Evolutionary conservation across 2,797 vertebrate species (phyloP).

Genomic region (Gymnoscopelus braueri): DNA sequence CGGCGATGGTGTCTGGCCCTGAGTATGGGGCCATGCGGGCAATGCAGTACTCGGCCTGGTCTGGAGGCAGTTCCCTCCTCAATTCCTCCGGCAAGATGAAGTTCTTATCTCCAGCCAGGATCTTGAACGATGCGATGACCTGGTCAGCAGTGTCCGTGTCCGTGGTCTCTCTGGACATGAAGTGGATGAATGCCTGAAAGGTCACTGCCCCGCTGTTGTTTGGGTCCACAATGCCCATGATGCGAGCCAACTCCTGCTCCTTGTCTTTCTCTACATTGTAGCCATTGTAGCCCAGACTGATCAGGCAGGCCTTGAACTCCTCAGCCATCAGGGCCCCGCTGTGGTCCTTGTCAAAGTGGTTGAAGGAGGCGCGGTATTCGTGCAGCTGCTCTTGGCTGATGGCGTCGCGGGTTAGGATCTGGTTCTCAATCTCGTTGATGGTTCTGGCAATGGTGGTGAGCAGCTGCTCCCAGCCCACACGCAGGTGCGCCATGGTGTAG

Average conservation of each 20-base stretch:
- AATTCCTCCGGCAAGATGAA: conserved; percentile 92
- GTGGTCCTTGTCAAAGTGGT: conserved; percentile 99
- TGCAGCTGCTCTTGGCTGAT: conserved; percentile 98
- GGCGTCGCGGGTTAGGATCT: conserved; percentile 95
- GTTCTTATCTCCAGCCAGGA: conserved; percentile 94
- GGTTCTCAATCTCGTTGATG: conserved; percentile 97
- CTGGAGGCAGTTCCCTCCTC: conserved; percentile 90
- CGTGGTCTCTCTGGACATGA: too few species aligned
- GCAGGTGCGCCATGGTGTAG: conserved; percentile 97
- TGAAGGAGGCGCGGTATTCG: conserved; percentile 95
- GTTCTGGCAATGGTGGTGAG: conserved; percentile 94
- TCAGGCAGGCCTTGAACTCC: conserved; percentile 98
- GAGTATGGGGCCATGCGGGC: too few species aligned
- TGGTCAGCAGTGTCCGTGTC: too few species aligned
- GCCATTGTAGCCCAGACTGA: too few species aligned
- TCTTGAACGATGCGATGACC: too few species aligned
- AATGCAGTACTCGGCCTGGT: conserved; percentile 95
- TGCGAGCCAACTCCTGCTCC: too few species aligned
- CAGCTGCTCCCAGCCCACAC: conserved; percentile 96
- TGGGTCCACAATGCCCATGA: too few species aligned
- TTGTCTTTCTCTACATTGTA: too few species aligned
- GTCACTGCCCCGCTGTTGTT: too few species aligned
- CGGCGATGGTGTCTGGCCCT: too few species aligned
- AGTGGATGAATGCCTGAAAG: too few species aligned
- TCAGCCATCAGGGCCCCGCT: conserved; percentile 90